Percentiles rank a stretch among this genome's conserved stretches.
phyloP scores from a whole-genome alignment of 2,113 vertebrate genomes.

The Camelus dromedarius region DNA sequence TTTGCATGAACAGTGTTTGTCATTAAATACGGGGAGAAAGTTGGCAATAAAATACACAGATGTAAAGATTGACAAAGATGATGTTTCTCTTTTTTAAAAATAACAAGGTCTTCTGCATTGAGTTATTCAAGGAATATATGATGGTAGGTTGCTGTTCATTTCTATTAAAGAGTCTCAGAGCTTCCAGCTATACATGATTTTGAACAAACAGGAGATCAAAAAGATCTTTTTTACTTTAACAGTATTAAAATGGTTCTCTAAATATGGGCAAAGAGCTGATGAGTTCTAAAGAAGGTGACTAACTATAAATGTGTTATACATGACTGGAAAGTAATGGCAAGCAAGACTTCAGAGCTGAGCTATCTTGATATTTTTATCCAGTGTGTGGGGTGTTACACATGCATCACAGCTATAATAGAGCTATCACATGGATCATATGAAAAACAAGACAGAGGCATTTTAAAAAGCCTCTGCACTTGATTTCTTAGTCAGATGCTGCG shows the following conservation, averaged over 20 bases:
- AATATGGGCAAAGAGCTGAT: constrained; percentile 67
- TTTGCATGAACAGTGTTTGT: not conserved
- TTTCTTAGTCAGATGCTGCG: constrained; percentile 68
- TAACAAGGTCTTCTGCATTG: constrained; percentile 35
- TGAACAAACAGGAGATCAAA: constrained; percentile 14
- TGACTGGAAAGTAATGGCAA: constrained; percentile 72
- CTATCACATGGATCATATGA: constrained; percentile 73
- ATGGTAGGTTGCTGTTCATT: constrained; percentile 32
- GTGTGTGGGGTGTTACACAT: constrained; percentile 79
- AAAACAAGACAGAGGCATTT: constrained; percentile 69
- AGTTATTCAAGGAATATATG: constrained; percentile 29
- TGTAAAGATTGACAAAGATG: not conserved
- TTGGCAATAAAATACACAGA: not conserved
- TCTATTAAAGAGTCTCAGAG: constrained; percentile 35
- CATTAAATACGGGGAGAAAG: constrained; percentile 14
- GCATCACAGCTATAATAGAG: constrained; percentile 71
- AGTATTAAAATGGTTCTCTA: constrained; percentile 58
- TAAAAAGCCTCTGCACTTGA: constrained; percentile 60
- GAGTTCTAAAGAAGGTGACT: constrained; percentile 73
- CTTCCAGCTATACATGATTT: constrained; percentile 11
- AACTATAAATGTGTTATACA: constrained; percentile 74
- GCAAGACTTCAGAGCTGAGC: constrained; percentile 77
- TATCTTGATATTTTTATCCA: constrained; percentile 77
- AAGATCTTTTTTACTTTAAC: constrained; percentile 46
- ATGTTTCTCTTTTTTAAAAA: not conserved